These are phyloP conservation scores for Falco cherrug DNA, from an alignment of 2,797 vertebrate genomes.

Conservation along the genomic window DNA sequence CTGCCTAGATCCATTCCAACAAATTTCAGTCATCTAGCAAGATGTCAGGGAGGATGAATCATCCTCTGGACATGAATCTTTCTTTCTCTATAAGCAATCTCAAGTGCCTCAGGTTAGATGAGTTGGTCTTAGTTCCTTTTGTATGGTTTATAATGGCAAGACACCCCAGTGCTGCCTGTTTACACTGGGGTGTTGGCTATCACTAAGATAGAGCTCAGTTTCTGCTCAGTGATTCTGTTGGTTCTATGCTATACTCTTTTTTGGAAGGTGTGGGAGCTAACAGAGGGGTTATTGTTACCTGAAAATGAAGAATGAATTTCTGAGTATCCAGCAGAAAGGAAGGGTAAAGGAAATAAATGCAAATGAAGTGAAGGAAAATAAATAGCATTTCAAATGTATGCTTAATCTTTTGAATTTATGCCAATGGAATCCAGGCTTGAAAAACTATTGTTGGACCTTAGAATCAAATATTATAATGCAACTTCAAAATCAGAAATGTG, in stretches of 20 bases:
- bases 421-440: not conserved
- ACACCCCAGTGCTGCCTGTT: not conserved
- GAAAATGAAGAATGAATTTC: not conserved
- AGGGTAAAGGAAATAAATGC: not conserved
- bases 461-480: not conserved
- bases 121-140: not conserved
- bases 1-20: not conserved
- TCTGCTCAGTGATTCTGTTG: not conserved
- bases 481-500: not conserved
- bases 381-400: not conserved
- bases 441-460: not conserved
- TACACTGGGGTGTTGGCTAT: not conserved
- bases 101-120: not conserved
- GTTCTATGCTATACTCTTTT: not conserved
- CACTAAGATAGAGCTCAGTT: not conserved
- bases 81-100: not conserved
- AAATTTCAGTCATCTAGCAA: not conserved
- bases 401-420: not conserved
- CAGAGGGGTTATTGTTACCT: not conserved
- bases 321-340: not conserved
- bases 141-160: not conserved
- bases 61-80: not conserved
- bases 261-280: conserved; percentile 18
- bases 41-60: not conserved
- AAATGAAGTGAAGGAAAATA: not conserved